Evolutionary conservation across 2,113 vertebrate species (phyloP), one percentile per base, ranked within the genome.

Genomic region (Nothobranchius furzeri): DNA sequence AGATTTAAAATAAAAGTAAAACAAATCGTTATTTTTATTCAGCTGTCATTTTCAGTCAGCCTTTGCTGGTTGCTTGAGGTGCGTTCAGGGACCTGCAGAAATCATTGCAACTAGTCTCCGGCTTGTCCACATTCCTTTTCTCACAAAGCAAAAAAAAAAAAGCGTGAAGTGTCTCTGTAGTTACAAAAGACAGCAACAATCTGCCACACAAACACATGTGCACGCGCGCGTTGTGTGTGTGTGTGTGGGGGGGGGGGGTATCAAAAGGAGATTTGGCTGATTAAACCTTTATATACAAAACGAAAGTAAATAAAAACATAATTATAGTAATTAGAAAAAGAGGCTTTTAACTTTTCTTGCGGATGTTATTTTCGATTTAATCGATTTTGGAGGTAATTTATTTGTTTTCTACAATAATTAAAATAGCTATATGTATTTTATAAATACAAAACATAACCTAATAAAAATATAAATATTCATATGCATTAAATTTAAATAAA

Each of bases 131-230:
- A 25, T 69, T 72, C 68, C 66, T 47, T 71, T 81, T 70, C 61
- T 70, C 67, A 84, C 68, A 73, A 81, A 77, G 81, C 63, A 78
- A 64, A 62, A 60, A 86, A 69, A 69, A 88, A 60, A 86, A 69
- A 20, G 87, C 64, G 83, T 81, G 78, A 85, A 87, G 84, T 88
- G 87, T 75, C 75, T 81, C 71, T 80, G 79, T 76, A 84, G 75
- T 87, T 87, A 78, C 76, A 85, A 81, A 83, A 74, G 78, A 89
- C 76, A 82, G 68, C 77, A 87, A 64, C 79, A 83, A 83, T 83
- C 75, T 85, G 79, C 40, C 57, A 53, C 50, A 24, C 60, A 11
- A 54, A 24, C 47, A 15, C 64, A 52, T 55, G 52, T 53, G 36
- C 52, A 25, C 45, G 37, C 48, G n/a, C n/a, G 20, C 20, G 20